Conservation (phyloP, 2,113 vertebrate genomes). For the Notothenia rossii region DNA sequence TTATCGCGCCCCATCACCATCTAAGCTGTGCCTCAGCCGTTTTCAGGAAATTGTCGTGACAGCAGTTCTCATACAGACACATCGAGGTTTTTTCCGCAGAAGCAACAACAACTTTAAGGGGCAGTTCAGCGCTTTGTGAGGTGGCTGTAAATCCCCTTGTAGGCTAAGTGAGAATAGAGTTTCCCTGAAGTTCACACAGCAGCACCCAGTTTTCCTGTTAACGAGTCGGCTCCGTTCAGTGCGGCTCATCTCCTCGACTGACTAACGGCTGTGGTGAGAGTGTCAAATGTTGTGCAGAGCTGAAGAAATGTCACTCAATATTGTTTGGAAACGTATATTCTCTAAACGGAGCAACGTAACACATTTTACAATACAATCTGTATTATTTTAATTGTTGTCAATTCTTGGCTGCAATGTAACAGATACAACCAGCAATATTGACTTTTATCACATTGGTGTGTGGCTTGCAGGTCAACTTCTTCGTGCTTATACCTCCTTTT, state of each 20-base stretch:
- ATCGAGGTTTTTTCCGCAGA: conserved; percentile 35
- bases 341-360: no score
- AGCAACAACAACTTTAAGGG: background rate
- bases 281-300: background rate
- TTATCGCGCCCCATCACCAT: background rate
- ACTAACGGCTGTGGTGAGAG: conserved; percentile 13
- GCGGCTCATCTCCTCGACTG: background rate
- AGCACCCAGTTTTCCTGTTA: conserved; percentile 21
- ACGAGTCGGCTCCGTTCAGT: background rate
- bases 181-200: background rate
- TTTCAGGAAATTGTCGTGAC: conserved; percentile 31
- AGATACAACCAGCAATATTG: no score
- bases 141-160: conserved; percentile 62
- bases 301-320: background rate
- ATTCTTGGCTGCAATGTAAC: background rate
- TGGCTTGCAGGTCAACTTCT: background rate
- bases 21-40: background rate
- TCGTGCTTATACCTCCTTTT: background rate
- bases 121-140: conserved; percentile 5
- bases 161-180: background rate
- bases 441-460: background rate
- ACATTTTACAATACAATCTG: background rate
- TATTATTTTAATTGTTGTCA: background rate
- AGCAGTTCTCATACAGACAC: background rate
- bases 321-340: background rate